A percentile compares a stretch with the other conserved stretches of the same genome.
Evolutionary conservation across 2,113 vertebrate species (phyloP).

Genomic region (Grammatotria lemairii): DNA sequence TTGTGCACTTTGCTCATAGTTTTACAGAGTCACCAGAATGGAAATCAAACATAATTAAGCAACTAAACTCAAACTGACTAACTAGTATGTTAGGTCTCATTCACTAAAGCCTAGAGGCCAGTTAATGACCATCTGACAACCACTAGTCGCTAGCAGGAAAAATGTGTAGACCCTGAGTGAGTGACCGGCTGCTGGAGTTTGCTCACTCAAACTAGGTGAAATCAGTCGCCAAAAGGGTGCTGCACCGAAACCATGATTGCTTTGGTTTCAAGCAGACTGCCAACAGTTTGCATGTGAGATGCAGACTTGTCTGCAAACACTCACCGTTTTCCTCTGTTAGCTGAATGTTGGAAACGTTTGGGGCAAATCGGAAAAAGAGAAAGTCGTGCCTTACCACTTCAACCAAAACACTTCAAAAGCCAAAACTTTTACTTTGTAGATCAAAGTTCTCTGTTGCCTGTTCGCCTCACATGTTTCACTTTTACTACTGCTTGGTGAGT

Average conservation of each 20-base stretch:
- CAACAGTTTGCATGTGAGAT: neutral
- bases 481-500: neutral
- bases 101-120: neutral
- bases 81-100: neutral
- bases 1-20: neutral
- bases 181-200: neutral
- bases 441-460: neutral
- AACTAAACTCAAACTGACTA: neutral
- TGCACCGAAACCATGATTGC: neutral
- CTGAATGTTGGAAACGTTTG: neutral
- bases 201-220: neutral
- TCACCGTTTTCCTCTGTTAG: neutral
- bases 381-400: neutral
- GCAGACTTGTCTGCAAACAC: neutral
- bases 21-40: neutral
- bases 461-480: neutral
- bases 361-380: neutral
- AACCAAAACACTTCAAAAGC: neutral
- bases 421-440: neutral
- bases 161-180: neutral
- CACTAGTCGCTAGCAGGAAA: neutral
- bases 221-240: neutral
- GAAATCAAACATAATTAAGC: neutral
- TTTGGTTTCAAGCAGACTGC: neutral
- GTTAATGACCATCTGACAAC: neutral